A percentile compares a stretch with the other conserved stretches of the same genome.
phyloP scores from a whole-genome alignment of 2,888 invertebrate genomes.

The Acleris sparsana region DNA sequence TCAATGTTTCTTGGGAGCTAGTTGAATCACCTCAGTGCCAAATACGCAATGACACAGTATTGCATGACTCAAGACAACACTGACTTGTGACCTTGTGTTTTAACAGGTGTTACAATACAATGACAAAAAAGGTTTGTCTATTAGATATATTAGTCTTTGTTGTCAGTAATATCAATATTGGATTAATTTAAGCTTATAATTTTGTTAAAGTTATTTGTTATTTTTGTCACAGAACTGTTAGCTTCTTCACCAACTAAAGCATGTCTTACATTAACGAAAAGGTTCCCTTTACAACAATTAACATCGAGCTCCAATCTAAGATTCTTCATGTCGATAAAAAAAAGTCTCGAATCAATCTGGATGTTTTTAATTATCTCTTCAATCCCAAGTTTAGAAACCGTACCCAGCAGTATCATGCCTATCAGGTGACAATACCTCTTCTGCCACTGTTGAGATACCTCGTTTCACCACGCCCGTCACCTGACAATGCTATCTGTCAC shows the following conservation, averaged over 20 bases:
- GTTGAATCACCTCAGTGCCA: conserved; percentile 61
- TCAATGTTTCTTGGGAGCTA: conserved; percentile 22
- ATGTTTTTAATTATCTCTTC: conserved; percentile 43
- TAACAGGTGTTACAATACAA: conserved; percentile 30
- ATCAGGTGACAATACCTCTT: conserved; percentile 72
- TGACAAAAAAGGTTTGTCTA: conserved; percentile 12
- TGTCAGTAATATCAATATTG: background rate
- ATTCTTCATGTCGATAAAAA: background rate
- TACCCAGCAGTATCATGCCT: conserved; percentile 50
- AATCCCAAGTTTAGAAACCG: conserved; percentile 41
- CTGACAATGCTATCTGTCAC: conserved; percentile 74
- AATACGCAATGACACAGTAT: conserved; percentile 54
- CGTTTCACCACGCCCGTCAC: conserved; percentile 73
- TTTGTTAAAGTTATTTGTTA: background rate
- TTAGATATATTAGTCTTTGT: conserved; percentile 18
- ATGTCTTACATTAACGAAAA: too few relatives aligned
- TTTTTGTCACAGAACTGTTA: background rate
- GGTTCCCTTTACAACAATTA: too few relatives aligned
- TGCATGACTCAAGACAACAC: conserved; percentile 56
- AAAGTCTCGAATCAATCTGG: conserved; percentile 4
- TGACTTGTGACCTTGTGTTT: conserved; percentile 47
- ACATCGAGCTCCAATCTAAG: background rate
- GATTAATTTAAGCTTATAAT: background rate
- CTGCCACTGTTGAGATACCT: conserved; percentile 66
- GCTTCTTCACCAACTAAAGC: too few relatives aligned